Conservation (phyloP, 2,797 vertebrate species). For the Phyllotis vaccarum region DNA sequence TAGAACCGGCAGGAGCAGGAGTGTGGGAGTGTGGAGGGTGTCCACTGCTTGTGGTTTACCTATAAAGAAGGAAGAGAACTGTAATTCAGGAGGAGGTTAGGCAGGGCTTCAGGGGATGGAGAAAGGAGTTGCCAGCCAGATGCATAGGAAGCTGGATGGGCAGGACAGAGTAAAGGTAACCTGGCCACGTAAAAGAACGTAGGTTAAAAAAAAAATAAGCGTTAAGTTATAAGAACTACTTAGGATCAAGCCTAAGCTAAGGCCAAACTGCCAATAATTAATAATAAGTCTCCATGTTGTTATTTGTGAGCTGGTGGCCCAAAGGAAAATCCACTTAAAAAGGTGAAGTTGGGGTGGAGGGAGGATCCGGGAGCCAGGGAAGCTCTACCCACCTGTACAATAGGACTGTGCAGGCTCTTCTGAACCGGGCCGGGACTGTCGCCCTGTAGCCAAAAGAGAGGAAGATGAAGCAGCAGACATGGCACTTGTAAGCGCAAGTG, state of each 20-base stretch:
- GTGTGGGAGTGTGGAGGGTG: neutral
- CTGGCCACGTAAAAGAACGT: neutral
- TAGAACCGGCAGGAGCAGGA: neutral
- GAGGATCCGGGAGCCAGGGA: neutral
- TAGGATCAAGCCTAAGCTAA: neutral
- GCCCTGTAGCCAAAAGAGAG: slow-evolving; percentile 84
- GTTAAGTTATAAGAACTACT: neutral
- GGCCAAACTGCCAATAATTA: neutral
- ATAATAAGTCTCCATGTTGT: neutral
- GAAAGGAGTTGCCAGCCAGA: neutral
- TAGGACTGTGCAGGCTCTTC: slow-evolving; percentile 91
- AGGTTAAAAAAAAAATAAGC: neutral
- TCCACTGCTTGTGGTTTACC: neutral
- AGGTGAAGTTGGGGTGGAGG: neutral
- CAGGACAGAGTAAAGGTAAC: neutral
- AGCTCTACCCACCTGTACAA: slow-evolving; percentile 88
- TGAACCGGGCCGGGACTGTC: slow-evolving; percentile 91
- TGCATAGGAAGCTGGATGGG: neutral
- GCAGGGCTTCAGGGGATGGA: neutral
- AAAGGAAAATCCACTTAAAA: neutral
- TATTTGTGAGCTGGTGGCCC: neutral
- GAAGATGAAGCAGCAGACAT: slow-evolving; percentile 46
- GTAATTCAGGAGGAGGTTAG: neutral
- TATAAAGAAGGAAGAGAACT: neutral
- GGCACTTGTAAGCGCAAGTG: rapidly evolving